phyloP scores from a whole-genome alignment of 1,140 invertebrate genomes.

The Sesamia nonagrioides region DNA sequence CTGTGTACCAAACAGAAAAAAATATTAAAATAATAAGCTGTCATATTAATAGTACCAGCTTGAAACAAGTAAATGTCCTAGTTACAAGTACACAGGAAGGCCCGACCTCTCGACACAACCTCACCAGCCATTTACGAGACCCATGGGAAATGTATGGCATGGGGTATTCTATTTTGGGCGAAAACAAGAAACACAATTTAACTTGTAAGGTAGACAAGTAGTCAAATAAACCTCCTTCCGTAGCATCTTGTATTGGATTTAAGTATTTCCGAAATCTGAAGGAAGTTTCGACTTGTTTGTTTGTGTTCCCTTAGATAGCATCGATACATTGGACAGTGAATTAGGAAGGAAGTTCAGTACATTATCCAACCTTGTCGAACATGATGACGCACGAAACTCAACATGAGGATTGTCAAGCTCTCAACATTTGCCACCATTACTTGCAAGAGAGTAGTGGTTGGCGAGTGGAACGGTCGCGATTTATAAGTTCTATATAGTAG shows the following conservation, averaged over 20 bases:
- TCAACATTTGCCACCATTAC: too few species aligned
- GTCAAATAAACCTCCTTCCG: slow-evolving; percentile 9
- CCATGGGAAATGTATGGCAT: slow-evolving; percentile 15
- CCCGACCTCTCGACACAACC: slow-evolving; percentile 17
- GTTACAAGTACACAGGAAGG: neutral
- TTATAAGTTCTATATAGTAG: too few species aligned
- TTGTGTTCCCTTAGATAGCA: neutral
- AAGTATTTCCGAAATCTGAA: neutral
- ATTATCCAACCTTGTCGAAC: neutral
- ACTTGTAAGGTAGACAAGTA: neutral
- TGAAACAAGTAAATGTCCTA: neutral
- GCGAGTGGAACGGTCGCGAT: too few species aligned
- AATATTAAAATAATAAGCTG: too few species aligned
- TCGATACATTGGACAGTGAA: neutral
- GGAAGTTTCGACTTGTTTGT: slow-evolving; percentile 7
- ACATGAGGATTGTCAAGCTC: neutral
- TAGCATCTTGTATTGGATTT: neutral
- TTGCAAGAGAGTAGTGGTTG: too few species aligned
- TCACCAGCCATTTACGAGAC: slow-evolving; percentile 6
- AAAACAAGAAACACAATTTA: neutral
- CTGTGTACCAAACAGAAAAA: too few species aligned
- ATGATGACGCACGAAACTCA: neutral
- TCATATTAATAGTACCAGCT: too few species aligned
- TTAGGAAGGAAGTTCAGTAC: neutral
- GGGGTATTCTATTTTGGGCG: slow-evolving; percentile 30